These are phyloP conservation scores for Stictocephala bisonia DNA, from an alignment of 2,888 invertebrate species.

Conservation along the genomic window DNA sequence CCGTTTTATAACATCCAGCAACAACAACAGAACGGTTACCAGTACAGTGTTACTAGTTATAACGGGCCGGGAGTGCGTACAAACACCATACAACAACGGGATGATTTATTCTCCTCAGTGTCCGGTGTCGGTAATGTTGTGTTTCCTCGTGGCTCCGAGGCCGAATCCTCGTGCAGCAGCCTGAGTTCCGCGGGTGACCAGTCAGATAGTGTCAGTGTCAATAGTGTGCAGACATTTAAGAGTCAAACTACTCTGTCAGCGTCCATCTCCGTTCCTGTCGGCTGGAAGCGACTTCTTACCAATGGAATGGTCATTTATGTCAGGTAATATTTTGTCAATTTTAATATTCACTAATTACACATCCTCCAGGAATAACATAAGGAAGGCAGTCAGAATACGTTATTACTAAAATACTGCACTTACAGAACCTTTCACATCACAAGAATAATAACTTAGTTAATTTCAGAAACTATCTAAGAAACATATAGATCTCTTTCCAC, in stretches of 20 bases:
- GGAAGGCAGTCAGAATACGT: neutral
- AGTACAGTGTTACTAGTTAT: constrained; percentile 29
- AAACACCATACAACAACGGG: constrained; percentile 23
- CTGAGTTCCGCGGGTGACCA: constrained; percentile 49
- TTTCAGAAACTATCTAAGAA: no score
- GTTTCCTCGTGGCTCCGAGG: constrained; percentile 68
- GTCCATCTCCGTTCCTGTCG: constrained; percentile 74
- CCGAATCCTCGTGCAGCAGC: constrained; percentile 68
- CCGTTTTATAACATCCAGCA: constrained; percentile 17
- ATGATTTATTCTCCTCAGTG: constrained; percentile 40
- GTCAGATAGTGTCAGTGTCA: constrained; percentile 33
- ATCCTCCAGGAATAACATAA: neutral
- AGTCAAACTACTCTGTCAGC: no score
- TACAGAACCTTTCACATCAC: neutral
- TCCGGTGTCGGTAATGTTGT: constrained; percentile 44
- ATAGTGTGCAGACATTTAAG: neutral
- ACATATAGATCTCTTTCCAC: no score
- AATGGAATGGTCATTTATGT: constrained; percentile 81
- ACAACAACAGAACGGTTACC: constrained; percentile 22
- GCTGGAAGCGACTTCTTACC: constrained; percentile 80
- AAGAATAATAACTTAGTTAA: no score
- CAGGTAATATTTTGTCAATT: constrained; percentile 69
- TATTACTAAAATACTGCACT: neutral
- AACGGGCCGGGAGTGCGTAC: constrained; percentile 25
- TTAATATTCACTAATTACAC: neutral